Evolutionary conservation across 2,797 vertebrate genomes (phyloP), one percentile per base, ranked within the genome.

Genomic region (Platalea minor): DNA sequence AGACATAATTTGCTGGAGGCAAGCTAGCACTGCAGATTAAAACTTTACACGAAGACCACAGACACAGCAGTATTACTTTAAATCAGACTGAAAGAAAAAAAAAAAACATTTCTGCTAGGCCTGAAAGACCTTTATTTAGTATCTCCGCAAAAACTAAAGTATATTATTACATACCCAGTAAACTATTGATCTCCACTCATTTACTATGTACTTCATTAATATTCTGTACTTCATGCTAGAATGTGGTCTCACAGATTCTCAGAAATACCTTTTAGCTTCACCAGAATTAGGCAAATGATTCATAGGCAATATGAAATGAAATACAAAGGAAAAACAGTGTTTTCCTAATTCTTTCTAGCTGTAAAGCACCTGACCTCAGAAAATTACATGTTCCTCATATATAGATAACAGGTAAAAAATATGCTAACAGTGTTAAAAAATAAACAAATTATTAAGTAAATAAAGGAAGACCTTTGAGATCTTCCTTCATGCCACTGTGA

Each of bases 1-100:
- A 96, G 97, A 97, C 96, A 97, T 81, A 95, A 97, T 97, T 98
- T 98, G 97, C 98, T 98, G 76, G 95, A 98, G 97, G 98, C 97
- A 96, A 98, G 84, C 14, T 97, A 95, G 78, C 65, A 41, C 65
- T 89, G 45, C 74, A 97, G 95, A 97, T 98, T 96, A 97, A 96
- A 98, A 98, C 94, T 97, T 96, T 97, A 93, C 75, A 95, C 5
- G 21, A 95, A 97, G 94, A 97, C 69, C 97, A 96, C 53, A 97
- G 95, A 89, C 75, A 97, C 94, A 96, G 68, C 73, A 94, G 72
- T 75, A 79, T 91, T 94, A 82, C 81, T 92, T 97, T 86, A 95
- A 96, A 96, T 96, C 91, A 97, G 91, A 91, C 59, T 53, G 56
- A 96, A 97, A 93, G n/a, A 65, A 54, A 25, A 91, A 88, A 90